phyloP scores from a whole-genome alignment of 2,797 vertebrate species.

The Gymnothorax javanicus region DNA sequence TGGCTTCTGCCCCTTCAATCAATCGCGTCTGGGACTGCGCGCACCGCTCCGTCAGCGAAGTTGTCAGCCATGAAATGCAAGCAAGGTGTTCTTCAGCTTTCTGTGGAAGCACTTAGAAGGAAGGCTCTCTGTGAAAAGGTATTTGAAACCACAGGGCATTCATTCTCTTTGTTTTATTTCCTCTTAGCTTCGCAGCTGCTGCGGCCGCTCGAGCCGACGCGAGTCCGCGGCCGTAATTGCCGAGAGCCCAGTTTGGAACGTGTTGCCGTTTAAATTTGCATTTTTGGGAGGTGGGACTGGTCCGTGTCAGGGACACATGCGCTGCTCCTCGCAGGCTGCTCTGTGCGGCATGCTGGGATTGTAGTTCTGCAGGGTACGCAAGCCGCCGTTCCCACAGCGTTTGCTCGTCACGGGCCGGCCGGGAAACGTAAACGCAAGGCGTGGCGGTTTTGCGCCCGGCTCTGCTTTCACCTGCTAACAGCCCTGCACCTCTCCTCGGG shows the following conservation, averaged over 20 bases:
- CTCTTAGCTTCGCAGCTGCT: neutral
- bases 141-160: neutral
- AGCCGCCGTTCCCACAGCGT: neutral
- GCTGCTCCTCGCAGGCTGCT: too few relatives aligned
- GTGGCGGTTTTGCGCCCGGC: neutral
- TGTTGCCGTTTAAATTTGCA: neutral
- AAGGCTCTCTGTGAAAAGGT: constrained; percentile 10
- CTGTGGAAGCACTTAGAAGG: neutral
- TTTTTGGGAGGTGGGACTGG: too few relatives aligned
- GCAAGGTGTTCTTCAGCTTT: neutral
- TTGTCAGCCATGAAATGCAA: constrained; percentile 4
- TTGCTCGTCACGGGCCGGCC: neutral
- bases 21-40: neutral
- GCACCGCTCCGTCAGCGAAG: constrained; percentile 18
- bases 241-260: neutral
- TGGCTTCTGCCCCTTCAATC: constrained; percentile 35
- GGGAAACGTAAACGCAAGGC: neutral
- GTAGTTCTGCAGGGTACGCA: neutral
- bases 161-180: neutral
- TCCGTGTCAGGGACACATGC: too few relatives aligned
- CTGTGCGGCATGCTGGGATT: neutral
- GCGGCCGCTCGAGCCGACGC: neutral
- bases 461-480: neutral
- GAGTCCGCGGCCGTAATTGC: neutral
- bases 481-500: neutral